Base-by-base conservation (phyloP, 2,113 vertebrate species). In the Mesocricetus auratus region DNA sequence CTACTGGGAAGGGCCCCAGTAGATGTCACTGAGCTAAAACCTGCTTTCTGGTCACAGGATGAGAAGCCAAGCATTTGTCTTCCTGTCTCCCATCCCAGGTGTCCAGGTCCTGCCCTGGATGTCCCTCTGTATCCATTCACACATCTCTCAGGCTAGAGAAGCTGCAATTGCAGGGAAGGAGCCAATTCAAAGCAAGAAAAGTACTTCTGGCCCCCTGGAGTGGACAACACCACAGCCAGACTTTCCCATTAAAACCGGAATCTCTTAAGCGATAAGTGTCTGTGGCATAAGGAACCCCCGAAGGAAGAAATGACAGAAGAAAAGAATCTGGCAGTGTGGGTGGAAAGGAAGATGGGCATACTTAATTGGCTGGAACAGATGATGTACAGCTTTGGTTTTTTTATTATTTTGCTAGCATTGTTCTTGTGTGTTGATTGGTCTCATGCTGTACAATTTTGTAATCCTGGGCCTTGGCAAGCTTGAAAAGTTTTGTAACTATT, bases 111-210 rank as follows among this genome's bases (percentile, higher is more conserved):
- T 53, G 45, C 53, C 10, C 50, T 5, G 11, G 24, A 5, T 24
- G 47, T 36, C 1, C 58, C 50, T 26, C 39, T 19, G 17, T 1
- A 4, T 24, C 1, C 11, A 2, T 13, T 11, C 24, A 13, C 33
- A 10, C 64, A 3, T 74, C 68, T 36, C 17, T 12, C 15, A 13
- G 62, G 62, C 33, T 21, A 2, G 16, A 53, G 33, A 68, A 36
- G 78, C 12, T 3, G 60, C 53, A 60, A 13, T 10, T 0, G 1
- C 15, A 50, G 82, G 39, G 39, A 10, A 5, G 19, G 26, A 71
- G 56, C 53, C 39, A 50, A 5, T 4, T 87, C 81, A 11, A 33
- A 50, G 85, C 1, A 53, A 71, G 29, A 0, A 39, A 66, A 45
- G 64, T 36, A 39, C 75, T 0, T 31, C 22, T 3, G 15, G 19